Conservation (phyloP, 2,113 vertebrate species). For the Chamaetylas fuelleborni region DNA sequence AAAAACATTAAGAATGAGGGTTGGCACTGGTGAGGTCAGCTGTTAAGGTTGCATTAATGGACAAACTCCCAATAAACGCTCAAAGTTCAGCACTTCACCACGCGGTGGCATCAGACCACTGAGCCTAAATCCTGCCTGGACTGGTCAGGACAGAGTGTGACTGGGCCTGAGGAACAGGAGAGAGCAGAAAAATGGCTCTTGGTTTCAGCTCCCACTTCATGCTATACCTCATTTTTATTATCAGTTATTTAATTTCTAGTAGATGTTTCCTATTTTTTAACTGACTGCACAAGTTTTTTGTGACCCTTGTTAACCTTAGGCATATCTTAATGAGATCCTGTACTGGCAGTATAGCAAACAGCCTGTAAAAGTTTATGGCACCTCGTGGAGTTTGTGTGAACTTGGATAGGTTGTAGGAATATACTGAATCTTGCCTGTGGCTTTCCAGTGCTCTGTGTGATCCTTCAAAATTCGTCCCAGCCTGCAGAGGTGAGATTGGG, state of each 20-base stretch:
- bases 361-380: background rate
- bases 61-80: background rate
- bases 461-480: background rate
- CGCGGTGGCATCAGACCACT: constrained; percentile 37
- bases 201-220: background rate
- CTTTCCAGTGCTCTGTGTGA: background rate
- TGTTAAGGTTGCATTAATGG: background rate
- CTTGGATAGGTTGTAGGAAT: background rate
- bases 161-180: background rate
- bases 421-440: background rate
- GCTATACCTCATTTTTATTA: background rate
- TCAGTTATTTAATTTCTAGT: background rate
- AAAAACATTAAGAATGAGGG: background rate
- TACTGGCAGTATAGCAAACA: background rate
- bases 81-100: background rate
- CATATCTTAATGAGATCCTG: background rate
- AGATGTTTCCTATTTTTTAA: background rate
- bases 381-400: background rate
- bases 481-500: background rate
- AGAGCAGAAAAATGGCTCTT: background rate
- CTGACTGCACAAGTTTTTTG: background rate
- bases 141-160: background rate
- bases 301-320: background rate
- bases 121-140: rapidly evolving
- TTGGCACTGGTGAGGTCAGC: background rate